A percentile compares a stretch with the other conserved stretches of the same genome.
Evolutionary conservation across 2,797 vertebrate species (phyloP).

Genomic region (Spinus olivaceus): DNA sequence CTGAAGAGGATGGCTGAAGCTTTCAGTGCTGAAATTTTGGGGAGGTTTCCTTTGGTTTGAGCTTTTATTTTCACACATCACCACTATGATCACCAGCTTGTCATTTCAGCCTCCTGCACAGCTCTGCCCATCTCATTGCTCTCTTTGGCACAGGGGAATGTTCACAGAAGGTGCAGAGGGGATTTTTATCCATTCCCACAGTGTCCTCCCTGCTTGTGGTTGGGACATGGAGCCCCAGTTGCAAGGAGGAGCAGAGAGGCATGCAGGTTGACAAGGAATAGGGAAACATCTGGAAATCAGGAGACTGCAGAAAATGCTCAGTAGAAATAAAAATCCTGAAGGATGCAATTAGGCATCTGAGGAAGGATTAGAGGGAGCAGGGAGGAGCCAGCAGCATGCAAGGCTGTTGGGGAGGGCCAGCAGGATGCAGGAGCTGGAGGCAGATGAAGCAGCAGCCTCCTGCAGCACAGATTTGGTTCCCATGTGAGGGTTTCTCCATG

Average conservation of each 20-base stretch:
- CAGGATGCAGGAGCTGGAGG: background rate
- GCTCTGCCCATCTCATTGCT: background rate
- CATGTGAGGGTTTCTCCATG: background rate
- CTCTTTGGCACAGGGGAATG: background rate
- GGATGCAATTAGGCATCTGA: background rate
- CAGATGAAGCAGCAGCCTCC: background rate
- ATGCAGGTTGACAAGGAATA: background rate
- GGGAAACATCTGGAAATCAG: background rate
- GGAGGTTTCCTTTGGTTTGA: rapidly evolving
- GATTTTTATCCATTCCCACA: background rate
- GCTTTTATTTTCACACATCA: background rate
- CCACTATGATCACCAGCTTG: background rate
- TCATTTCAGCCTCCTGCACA: background rate
- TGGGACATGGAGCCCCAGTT: rapidly evolving
- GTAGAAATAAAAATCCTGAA: background rate
- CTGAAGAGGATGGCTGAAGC: background rate
- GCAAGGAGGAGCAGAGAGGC: background rate
- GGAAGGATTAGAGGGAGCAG: background rate
- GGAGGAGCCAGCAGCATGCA: background rate
- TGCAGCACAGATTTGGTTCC: background rate
- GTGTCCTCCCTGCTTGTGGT: background rate
- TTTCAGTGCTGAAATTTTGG: background rate
- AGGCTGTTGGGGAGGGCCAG: background rate
- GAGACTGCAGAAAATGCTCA: background rate
- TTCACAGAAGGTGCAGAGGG: background rate